phyloP scores from a whole-genome alignment of 2,888 invertebrate species.

The Myopa tessellatipennis region DNA sequence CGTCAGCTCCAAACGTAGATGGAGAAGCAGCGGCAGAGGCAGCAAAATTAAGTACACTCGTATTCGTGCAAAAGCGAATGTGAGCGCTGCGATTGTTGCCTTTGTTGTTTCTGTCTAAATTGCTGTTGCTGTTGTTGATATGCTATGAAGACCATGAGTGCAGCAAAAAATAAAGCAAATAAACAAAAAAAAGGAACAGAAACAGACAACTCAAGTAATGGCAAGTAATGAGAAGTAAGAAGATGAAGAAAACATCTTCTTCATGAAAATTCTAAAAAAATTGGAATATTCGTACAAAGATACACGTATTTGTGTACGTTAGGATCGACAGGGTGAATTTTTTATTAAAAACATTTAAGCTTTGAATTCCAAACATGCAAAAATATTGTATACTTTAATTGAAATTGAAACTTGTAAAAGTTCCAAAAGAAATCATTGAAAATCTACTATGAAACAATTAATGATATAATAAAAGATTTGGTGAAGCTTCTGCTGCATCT shows the following conservation, averaged over 20 bases:
- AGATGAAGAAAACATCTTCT: not conserved
- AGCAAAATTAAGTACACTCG: not conserved
- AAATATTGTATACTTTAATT: too few relatives aligned
- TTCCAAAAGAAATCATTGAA: too few relatives aligned
- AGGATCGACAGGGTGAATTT: too few relatives aligned
- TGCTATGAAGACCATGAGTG: too few relatives aligned
- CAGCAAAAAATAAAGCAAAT: too few relatives aligned
- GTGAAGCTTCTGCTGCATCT: too few relatives aligned
- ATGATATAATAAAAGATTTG: too few relatives aligned
- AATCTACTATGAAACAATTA: too few relatives aligned
- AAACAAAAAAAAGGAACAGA: not conserved
- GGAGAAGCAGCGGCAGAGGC: not conserved
- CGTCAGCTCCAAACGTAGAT: not conserved
- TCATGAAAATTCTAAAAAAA: not conserved
- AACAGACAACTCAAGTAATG: not conserved
- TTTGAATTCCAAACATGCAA: too few relatives aligned
- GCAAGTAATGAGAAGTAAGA: not conserved
- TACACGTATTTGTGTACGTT: not conserved
- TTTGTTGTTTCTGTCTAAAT: not conserved
- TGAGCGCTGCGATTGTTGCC: slow-evolving; percentile 16
- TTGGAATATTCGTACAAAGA: not conserved
- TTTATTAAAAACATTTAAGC: too few relatives aligned
- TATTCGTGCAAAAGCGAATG: slow-evolving; percentile 21
- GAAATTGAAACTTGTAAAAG: too few relatives aligned
- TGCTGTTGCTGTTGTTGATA: not conserved